Conservation (phyloP, 2,888 invertebrate species). For the Adelognathus sp. region DNA sequence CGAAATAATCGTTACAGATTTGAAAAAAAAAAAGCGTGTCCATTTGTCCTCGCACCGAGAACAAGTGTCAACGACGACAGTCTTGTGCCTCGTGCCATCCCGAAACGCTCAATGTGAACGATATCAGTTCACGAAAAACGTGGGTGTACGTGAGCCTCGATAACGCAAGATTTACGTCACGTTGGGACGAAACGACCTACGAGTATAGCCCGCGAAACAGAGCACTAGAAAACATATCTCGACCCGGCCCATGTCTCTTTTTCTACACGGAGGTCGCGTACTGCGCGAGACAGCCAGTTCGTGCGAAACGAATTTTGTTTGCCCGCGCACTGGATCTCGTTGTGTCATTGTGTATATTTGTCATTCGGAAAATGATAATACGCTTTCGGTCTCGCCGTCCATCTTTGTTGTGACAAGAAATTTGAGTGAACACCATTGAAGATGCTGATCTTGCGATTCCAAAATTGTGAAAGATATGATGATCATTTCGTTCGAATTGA, state of each 20-base stretch:
- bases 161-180: constrained; percentile 34
- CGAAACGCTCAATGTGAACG: constrained; percentile 36
- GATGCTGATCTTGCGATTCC: too few species aligned
- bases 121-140: constrained; percentile 26
- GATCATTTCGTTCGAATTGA: too few species aligned
- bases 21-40: too few species aligned
- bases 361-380: too few species aligned
- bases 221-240: neutral
- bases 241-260: neutral
- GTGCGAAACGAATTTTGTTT: constrained; percentile 2
- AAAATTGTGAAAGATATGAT: too few species aligned
- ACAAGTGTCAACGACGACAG: constrained; percentile 15
- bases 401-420: too few species aligned
- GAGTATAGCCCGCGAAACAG: neutral
- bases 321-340: neutral
- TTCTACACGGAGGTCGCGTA: neutral
- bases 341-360: too few species aligned
- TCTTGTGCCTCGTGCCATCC: constrained; percentile 29
- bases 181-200: neutral
- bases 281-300: constrained; percentile 9
- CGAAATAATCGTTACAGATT: too few species aligned
- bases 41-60: neutral
- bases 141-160: neutral
- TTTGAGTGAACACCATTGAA: too few species aligned
- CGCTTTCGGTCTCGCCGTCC: too few species aligned